Evolutionary conservation across 2,797 vertebrate genomes (phyloP).

Genomic region (Alca torda): DNA sequence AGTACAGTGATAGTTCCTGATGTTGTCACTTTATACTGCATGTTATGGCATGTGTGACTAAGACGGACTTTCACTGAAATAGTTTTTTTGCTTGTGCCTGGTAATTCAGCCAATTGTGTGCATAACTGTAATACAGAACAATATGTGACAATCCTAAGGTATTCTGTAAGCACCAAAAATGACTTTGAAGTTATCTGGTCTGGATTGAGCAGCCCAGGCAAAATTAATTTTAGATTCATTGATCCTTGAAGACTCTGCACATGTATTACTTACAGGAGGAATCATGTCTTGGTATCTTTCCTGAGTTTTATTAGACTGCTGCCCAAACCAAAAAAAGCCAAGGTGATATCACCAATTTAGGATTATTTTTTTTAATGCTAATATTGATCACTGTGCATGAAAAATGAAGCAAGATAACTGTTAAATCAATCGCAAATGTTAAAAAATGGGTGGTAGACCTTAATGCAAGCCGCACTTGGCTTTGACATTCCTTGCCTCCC

Average conservation of each 20-base stretch:
- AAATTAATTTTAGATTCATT: background rate
- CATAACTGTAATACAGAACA: background rate
- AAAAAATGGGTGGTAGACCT: background rate
- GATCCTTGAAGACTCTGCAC: background rate
- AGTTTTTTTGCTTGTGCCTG: background rate
- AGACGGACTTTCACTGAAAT: background rate
- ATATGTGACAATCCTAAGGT: background rate
- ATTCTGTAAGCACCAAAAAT: background rate
- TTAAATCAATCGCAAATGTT: background rate
- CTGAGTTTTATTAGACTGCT: background rate
- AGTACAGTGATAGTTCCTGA: background rate
- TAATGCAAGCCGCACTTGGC: background rate
- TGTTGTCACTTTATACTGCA: background rate
- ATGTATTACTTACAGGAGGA: background rate
- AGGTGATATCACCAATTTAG: background rate
- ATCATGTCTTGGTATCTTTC: background rate
- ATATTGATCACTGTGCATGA: background rate
- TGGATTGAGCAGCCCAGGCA: background rate
- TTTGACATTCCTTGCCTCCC: background rate
- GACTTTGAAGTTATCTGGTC: background rate
- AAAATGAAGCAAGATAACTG: background rate
- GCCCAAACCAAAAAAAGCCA: background rate
- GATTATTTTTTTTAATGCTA: background rate
- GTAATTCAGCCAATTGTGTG: background rate
- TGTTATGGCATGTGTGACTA: background rate